These are phyloP conservation scores for Pholis gunnellus DNA, from an alignment of 2,113 vertebrate genomes.

Conservation along the genomic window DNA sequence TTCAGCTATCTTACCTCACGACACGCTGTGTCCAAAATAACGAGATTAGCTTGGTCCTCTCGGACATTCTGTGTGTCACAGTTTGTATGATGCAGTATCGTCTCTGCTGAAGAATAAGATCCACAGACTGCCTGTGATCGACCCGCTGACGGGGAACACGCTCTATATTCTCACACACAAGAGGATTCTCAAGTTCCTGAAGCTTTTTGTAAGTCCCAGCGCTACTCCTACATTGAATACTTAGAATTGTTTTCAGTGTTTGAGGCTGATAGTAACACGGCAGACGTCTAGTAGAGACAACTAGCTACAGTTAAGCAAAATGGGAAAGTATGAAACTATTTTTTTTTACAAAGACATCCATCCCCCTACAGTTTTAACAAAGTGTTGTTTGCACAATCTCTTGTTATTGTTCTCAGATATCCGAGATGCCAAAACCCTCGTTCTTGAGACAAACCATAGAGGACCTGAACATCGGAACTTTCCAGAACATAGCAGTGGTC, in stretches of 20 bases:
- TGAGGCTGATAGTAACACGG: neutral
- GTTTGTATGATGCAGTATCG: constrained; percentile 96
- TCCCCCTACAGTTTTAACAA: neutral
- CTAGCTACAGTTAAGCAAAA: neutral
- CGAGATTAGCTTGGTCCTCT: neutral
- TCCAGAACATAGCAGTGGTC: constrained; percentile 93
- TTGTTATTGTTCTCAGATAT: constrained; percentile 85
- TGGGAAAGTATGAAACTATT: neutral
- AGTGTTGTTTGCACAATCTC: neutral
- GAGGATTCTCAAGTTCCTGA: constrained; percentile 98
- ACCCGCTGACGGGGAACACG: constrained; percentile 94
- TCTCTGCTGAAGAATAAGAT: constrained; percentile 97
- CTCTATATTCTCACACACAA: constrained; percentile 99
- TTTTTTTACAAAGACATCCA: neutral
- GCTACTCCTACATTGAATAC: neutral
- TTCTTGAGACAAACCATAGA: constrained; percentile 91
- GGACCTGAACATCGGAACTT: constrained; percentile 93
- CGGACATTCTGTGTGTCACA: constrained; percentile 63
- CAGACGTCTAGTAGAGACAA: neutral
- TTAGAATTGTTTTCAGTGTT: neutral
- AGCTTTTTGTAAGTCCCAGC: constrained; percentile 93
- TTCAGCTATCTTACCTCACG: neutral
- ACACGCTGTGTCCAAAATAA: neutral
- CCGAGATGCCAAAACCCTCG: constrained; percentile 94
- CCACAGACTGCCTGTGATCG: constrained; percentile 96